Evolutionary conservation across 2,888 invertebrate species (phyloP).

Genomic region (Enchytraeus crypticus): DNA sequence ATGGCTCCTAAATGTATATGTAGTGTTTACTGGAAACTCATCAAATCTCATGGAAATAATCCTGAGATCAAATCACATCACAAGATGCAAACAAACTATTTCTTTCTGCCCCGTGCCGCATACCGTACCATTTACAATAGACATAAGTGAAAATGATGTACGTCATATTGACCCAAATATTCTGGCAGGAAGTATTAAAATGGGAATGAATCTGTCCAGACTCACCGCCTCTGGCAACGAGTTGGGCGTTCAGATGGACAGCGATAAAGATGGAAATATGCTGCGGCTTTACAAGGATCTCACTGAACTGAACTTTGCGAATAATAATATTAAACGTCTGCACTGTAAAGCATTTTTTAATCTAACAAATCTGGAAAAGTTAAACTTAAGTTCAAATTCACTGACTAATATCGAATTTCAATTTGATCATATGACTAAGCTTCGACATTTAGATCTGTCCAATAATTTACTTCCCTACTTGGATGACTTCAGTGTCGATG

Average conservation of each 20-base stretch:
- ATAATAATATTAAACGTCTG: slow-evolving; percentile 2
- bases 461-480: neutral
- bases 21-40: neutral
- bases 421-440: neutral
- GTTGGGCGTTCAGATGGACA: neutral
- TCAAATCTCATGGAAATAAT: neutral
- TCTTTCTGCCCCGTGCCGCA: neutral
- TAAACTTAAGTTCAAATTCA: slow-evolving; percentile 2
- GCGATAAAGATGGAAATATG: slow-evolving; percentile 1
- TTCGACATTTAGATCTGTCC: neutral
- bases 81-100: neutral
- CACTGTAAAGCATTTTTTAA: neutral
- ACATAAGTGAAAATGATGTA: neutral
- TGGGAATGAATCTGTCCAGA: neutral
- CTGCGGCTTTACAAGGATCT: neutral
- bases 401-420: neutral
- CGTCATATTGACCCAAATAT: neutral
- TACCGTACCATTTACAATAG: neutral
- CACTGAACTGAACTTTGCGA: slow-evolving; percentile 1
- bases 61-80: neutral
- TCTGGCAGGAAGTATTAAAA: neutral
- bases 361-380: neutral
- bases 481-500: neutral
- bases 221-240: neutral
- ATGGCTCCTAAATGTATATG: neutral